Base-by-base conservation (phyloP, 2,797 vertebrate species). In the Rallus crepitans region DNA sequence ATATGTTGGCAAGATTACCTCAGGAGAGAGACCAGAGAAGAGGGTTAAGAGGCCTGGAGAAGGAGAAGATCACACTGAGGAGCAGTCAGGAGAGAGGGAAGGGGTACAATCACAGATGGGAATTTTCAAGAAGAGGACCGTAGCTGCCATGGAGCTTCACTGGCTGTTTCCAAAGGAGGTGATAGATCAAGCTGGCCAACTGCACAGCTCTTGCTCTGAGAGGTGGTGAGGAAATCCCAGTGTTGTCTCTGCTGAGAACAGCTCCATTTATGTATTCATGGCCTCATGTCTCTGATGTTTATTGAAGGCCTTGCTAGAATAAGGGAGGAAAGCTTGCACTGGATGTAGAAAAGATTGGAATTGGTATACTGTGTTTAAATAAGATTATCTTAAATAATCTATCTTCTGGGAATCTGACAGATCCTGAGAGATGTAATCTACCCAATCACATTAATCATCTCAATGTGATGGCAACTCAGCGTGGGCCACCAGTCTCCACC, bases 301-400 rank as follows among this genome's bases (percentile, higher is more conserved):
- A 56, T 35, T 70, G 77, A 76, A 70, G 23, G 23, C 35, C 35
- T 84, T 76, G 11, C 76, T 56, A 81, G 80, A 84, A 53, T 53
- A 79, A 80, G 70, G 45, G 75, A 64, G 33, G 55, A 94, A 96
- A 96, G 35, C 63, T 90, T n/a, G 40, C 15, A 5, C 0, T 87
- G 77, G 59, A 59, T 59, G 17, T 68, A 53, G 35, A 73, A 93
- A 82, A 73, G 50, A 85, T 79, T 92, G 81, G 80, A 79, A 84
- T 17, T 66, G 86, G 82, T 82, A 73, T 21, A n/a, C 53, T 70
- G 73, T 70, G 63, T 82, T 94, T 89, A 83, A 95, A 93, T 89
- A 87, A 85, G 86, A 77, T 89, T 82, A 71, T 75, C 35, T 84
- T 92, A 96, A 96, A 96, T 93, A 93, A 92, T 89, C 53, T 66